phyloP scores from a whole-genome alignment of 2,113 vertebrate genomes.

The Nematolebias whitei region DNA sequence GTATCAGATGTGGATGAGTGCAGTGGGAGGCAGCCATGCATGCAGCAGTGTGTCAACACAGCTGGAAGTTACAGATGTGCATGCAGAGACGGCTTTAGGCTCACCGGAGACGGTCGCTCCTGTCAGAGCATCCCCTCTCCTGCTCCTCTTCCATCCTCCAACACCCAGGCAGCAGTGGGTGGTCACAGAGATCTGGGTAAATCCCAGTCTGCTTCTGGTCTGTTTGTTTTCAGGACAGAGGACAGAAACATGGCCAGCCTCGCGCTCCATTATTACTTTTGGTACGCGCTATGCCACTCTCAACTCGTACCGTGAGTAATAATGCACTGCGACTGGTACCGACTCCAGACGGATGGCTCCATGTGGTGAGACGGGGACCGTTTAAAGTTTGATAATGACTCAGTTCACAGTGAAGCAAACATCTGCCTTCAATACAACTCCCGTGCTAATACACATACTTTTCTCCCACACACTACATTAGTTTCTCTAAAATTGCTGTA shows the following conservation, averaged over 20 bases:
- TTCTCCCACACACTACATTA: constrained; percentile 37
- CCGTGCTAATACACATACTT: constrained; percentile 48
- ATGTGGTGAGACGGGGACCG: constrained; percentile 26
- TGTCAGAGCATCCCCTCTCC: constrained; percentile 69
- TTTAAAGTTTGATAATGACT: constrained; percentile 40
- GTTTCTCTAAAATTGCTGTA: constrained; percentile 36
- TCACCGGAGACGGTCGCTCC: constrained; percentile 59
- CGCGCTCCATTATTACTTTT: constrained; percentile 99
- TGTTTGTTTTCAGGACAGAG: constrained; percentile 31
- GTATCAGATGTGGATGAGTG: constrained; percentile 89
- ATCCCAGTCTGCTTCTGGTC: constrained; percentile 4
- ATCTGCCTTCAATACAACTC: constrained; percentile 55
- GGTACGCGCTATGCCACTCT: constrained; percentile 99
- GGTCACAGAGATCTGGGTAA: constrained; percentile 63
- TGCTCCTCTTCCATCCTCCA: constrained; percentile 25
- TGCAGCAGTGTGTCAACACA: constrained; percentile 85
- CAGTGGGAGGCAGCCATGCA: constrained; percentile 67
- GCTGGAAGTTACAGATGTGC: constrained; percentile 84
- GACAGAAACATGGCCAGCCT: constrained; percentile 77
- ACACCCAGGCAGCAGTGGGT: constrained; percentile 37
- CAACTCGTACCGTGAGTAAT: constrained; percentile 99
- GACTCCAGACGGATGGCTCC: constrained; percentile 60
- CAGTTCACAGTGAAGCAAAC: constrained; percentile 28
- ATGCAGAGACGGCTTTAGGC: constrained; percentile 80
- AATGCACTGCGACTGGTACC: constrained; percentile 91